Percentiles rank a stretch among this genome's conserved stretches.
Conservation (phyloP, 2,113 vertebrate species). For the Steatornis caripensis region DNA sequence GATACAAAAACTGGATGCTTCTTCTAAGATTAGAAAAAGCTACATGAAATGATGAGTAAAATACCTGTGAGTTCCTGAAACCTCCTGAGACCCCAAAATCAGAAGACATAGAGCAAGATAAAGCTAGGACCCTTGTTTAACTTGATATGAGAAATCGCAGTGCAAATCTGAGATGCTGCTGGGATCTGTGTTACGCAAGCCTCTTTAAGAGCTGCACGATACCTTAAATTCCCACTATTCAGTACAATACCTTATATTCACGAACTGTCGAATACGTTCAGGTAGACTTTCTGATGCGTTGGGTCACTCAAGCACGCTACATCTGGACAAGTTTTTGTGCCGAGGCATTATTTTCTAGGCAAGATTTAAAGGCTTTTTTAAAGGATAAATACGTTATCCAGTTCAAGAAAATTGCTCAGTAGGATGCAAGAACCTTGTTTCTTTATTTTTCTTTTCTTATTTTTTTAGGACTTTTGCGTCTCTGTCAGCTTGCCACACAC, state of each 20-base stretch:
- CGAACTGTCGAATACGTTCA: not conserved
- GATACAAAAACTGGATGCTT: not conserved
- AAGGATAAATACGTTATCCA: not conserved
- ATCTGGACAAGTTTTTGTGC: not conserved
- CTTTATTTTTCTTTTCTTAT: not conserved
- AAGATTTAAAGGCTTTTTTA: not conserved
- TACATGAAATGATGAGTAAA: not conserved
- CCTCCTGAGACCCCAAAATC: not conserved
- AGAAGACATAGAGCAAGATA: not conserved
- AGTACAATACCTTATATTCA: not conserved
- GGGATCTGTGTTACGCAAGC: not conserved
- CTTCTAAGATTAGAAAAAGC: not conserved
- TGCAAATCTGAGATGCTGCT: not conserved
- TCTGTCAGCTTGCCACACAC: not conserved
- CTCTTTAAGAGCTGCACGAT: not conserved
- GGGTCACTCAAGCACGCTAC: not conserved
- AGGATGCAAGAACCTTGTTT: not conserved
- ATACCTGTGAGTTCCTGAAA: not conserved
- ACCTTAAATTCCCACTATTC: not conserved
- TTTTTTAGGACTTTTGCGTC: not conserved
- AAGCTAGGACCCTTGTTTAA: not conserved
- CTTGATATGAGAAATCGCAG: not conserved
- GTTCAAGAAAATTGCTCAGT: not conserved
- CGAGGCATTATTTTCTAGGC: not conserved
- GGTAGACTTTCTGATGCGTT: rapidly evolving